phyloP scores from a whole-genome alignment of 2,113 vertebrate genomes.

The Martes martes region DNA sequence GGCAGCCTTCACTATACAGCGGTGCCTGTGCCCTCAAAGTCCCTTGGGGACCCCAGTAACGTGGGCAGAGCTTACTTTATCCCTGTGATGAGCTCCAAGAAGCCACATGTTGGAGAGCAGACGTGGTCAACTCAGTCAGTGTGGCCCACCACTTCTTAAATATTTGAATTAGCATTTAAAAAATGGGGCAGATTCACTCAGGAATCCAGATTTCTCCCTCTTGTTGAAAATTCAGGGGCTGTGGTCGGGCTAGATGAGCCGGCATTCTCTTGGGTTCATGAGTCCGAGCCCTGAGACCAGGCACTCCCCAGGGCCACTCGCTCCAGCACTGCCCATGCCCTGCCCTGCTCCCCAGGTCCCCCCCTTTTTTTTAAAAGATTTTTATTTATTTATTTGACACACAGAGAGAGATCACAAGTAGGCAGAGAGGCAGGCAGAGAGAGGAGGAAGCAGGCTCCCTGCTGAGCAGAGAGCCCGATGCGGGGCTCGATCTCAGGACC shows the following conservation, averaged over 20 bases:
- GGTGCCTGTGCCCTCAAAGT: neutral
- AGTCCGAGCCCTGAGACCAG: neutral
- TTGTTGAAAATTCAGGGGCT: neutral
- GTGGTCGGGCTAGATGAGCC: neutral
- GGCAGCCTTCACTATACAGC: neutral
- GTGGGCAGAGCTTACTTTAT: neutral
- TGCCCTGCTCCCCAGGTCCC: neutral
- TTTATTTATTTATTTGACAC: no score
- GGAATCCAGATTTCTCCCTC: neutral
- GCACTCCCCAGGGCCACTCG: fast-evolving
- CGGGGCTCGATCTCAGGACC: no score
- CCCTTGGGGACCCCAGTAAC: neutral
- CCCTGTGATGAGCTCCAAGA: neutral
- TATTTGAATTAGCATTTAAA: neutral
- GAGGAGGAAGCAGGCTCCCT: no score
- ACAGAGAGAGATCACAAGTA: no score
- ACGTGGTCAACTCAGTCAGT: neutral
- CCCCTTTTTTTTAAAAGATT: no score
- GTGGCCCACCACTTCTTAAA: neutral
- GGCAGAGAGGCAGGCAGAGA: no score
- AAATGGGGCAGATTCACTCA: neutral
- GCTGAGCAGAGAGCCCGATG: no score
- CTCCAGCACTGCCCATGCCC: neutral
- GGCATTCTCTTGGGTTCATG: neutral
- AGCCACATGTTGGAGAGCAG: neutral